Base-by-base conservation (phyloP, 2,888 invertebrate species). In the Pheosia gnoma region DNA sequence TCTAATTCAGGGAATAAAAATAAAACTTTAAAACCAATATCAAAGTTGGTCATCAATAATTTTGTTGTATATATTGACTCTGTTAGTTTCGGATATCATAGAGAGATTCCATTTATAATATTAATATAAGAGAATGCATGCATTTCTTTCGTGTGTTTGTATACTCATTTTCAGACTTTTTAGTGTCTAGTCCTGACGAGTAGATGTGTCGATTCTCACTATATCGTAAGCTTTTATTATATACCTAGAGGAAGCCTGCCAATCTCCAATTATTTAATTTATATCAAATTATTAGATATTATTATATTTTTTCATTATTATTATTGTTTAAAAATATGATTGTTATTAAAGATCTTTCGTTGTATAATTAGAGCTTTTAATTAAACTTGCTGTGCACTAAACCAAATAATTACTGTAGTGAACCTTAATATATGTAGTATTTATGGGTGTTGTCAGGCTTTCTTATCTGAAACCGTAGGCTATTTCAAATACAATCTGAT, bases 81-180 rank as follows among this genome's bases (percentile, higher is more conserved):
- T 80, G 78, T 82, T 84, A 80, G 86, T 86, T 83, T 87, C 86
- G 82, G 83, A 84, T 83, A 85, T 89, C 89, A 87, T 85, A 85
- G 87, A 87, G 89, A 89, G 93, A 93, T 93, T 93, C 93, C 93
- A 93, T 93, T 92, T 93, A 89, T 87, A 90, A 68, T 73, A 62
- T 93, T 72, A 62, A 82, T 93, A 92, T 25, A 92, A 92, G 88
- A 84, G 91, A 87, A 91, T 93, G 93, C 90, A 86, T 93, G 93
- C 91, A 93, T 93, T 93, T 93, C 90, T 91, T 85, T 85, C 64
- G 92, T 90, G 87, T 93, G 92, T 89, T 85, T 91, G 91, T 90
- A 81, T 87, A 90, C 87, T 92, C 90, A 89, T 89, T 87, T 88
- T 89, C 87, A 86, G 84, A 87, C 84, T 87, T 87, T 84, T 80